Base-by-base conservation (phyloP, 2,113 vertebrate genomes). In the Numenius arquata region DNA sequence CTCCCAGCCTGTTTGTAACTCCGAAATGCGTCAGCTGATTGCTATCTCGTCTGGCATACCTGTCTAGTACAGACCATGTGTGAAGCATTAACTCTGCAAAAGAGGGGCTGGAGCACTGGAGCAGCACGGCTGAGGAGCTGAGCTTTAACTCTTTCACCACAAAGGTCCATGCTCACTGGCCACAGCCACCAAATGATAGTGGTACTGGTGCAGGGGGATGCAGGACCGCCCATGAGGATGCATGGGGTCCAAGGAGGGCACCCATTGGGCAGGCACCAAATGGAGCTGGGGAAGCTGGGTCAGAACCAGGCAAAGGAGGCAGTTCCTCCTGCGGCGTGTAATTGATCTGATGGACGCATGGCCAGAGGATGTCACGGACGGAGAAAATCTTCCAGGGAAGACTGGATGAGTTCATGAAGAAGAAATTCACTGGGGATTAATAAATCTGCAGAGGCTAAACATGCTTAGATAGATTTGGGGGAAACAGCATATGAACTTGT, bases 41-140 rank as follows among this genome's bases (percentile, higher is more conserved):
- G 1, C 58, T 93, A 75, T 95, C 90, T 93, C 68, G 50, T 96
- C 93, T 95, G 34, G 11, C 29, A 91, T 95, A 95, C 91, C 90
- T 96, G 84, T 73, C 90, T 92, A 67, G 86, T 75, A 68, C 76
- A 92, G 58, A 81, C 90, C 56, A 47, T 20, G 30, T 75, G 61
- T 81, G 76, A 41, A 85, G 41, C 29, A 76, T 85, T 92, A 92
- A 48, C 81, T 68, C 62, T 67, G 61, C 58, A n/a, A 40, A 73
- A 91, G 75, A 85, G 48, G 21, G 45, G 40, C 62, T 82, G 76
- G 77, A 72, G 40, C 32, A 18, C 12, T 59, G 62, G 45, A 62
- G 40, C 36, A 27, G 36, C 32, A 27, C 50, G 30, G 53, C 38
- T 1, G 3, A 58, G 62, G n/a, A 75, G 38, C 26, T 89, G 71